phyloP scores from a whole-genome alignment of 2,888 invertebrate genomes.

The Eupithecia tripunctaria region DNA sequence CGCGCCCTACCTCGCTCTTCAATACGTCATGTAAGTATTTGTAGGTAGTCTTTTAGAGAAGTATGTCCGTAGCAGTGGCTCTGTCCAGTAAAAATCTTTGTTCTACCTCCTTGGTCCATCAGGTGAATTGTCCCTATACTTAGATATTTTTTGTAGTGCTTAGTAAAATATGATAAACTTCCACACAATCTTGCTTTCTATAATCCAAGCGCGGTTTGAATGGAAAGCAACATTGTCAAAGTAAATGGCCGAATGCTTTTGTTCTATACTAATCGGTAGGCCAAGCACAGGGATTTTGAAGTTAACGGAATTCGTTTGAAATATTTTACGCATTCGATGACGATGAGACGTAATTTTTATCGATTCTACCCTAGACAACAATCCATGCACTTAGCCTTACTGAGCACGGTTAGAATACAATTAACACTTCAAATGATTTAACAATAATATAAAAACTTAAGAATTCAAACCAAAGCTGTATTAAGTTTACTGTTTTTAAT shows the following conservation, averaged over 20 bases:
- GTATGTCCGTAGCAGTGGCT: neutral
- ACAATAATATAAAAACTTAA: neutral
- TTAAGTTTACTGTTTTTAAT: neutral
- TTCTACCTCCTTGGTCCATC: neutral
- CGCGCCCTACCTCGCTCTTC: slow-evolving; percentile 76
- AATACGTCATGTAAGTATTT: slow-evolving; percentile 63
- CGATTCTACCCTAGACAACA: neutral
- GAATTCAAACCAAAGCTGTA: neutral
- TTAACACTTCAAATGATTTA: neutral
- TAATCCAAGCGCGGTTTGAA: neutral
- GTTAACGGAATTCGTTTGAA: neutral
- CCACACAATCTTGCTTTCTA: neutral
- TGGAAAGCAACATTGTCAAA: neutral
- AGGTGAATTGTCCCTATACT: neutral
- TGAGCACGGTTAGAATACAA: neutral
- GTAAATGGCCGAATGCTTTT: neutral
- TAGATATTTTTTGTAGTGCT: neutral
- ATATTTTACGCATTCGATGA: too few relatives aligned
- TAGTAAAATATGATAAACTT: neutral
- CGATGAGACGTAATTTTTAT: too few relatives aligned
- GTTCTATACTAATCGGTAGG: neutral
- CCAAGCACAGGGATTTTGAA: neutral
- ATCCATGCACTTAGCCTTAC: neutral
- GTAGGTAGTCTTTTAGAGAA: neutral
- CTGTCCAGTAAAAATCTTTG: too few relatives aligned